Conservation (phyloP, 2,888 invertebrate genomes). For the Opisthograptis luteolata region DNA sequence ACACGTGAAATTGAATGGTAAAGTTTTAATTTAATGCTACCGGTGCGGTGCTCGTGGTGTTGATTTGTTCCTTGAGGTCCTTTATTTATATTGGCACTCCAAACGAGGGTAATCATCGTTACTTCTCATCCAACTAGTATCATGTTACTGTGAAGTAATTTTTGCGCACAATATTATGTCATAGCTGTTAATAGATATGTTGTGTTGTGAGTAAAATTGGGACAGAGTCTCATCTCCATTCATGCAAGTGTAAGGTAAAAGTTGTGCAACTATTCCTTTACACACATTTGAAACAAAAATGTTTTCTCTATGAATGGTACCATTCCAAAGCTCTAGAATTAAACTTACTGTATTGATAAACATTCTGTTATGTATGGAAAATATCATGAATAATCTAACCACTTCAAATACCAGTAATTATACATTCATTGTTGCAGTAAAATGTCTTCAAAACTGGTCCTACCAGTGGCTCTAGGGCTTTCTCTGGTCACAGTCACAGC, state of each 20-base stretch:
- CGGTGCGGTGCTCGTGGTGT: conserved; percentile 8
- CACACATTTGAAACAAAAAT: too few relatives aligned
- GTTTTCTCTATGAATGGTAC: conserved; percentile 1
- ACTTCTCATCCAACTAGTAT: conserved; percentile 49
- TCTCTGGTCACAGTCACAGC: conserved; percentile 88
- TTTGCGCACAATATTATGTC: conserved; percentile 75
- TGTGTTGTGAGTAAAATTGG: conserved; percentile 18
- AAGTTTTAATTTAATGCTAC: neutral
- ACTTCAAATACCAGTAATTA: too few relatives aligned
- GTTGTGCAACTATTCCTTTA: conserved; percentile 8
- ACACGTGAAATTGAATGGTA: conserved; percentile 28
- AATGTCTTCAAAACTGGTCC: conserved; percentile 65
- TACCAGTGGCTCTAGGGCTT: conserved; percentile 86
- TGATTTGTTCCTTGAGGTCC: neutral
- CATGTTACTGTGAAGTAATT: conserved; percentile 75
- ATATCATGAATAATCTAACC: too few relatives aligned
- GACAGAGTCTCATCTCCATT: conserved; percentile 5
- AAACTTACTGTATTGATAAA: too few relatives aligned
- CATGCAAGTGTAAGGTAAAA: conserved; percentile 4
- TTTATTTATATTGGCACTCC: neutral
- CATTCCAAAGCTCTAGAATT: too few relatives aligned
- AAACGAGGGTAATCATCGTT: conserved; percentile 24
- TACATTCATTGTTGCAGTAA: conserved; percentile 45
- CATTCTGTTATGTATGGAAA: too few relatives aligned
- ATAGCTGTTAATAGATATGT: conserved; percentile 76